Base-by-base conservation (phyloP, 2,888 invertebrate species). In the Heliconius aoede region DNA sequence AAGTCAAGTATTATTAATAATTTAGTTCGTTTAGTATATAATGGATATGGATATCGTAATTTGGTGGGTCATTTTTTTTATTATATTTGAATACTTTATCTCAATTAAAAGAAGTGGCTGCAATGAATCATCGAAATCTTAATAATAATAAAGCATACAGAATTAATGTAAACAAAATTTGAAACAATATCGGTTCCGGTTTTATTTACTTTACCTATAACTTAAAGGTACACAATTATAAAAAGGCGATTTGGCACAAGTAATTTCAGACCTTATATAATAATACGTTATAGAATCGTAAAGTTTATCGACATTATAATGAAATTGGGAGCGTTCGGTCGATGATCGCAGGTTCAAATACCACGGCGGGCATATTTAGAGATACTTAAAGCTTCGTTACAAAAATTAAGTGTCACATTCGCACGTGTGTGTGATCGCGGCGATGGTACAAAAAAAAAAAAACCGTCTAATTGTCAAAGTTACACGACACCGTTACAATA, bases 281-380 rank as follows among this genome's bases (percentile, higher is more conserved):
- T 80, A 86, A 88, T 87, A 82, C 83, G 80, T 72, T 80, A 84
- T 81, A 81, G 80, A 80, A 72, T 79, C 82, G 83, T 89, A 88
- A 89, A 90, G 64, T 88, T 89, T 89, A 89, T 87, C 81, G 87
- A 83, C 84, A 77, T 83, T 84, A 82, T 85, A 84, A 86, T 85
- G 72, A 80, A 83, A 82, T 81, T 81, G 81, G 78, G 83, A 82
- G 74, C 82, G 78, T 62, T 80, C 84, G 83, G 82, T 84, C 81
- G 81, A 79, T 82, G 82, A 80, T 80, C 80, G 80, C 68, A 74
- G 62, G 79, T 73, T 73, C 55, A 71, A 74, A 69, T 73, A 62
- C 65, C 40, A 55, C 55, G 32, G 65, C 64, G 68, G 11, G 32
- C 32, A 58, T 77, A 72, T 69, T 72, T 81, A 69, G 76, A 81